Base-by-base conservation (phyloP, 2,797 vertebrate genomes). In the Pelochelys cantorii region DNA sequence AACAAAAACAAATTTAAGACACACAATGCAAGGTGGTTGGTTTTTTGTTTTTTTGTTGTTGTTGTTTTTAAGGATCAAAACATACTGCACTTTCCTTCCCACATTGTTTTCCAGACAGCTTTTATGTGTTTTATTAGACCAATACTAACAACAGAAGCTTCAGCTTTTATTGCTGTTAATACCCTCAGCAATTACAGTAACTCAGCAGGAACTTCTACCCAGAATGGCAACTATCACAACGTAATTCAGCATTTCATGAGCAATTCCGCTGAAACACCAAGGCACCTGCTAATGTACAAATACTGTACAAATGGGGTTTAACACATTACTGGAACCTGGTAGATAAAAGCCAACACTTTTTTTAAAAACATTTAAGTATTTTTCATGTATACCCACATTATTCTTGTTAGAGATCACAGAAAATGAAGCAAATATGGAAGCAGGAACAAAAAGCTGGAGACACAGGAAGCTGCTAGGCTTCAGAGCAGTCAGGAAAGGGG, bases 191-290 rank as follows among this genome's bases (percentile, higher is more conserved):
- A 97, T 97, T 82, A 93, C 71, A 54, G 81, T 88, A 94, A 59
- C 97, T 92, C 97, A 92, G 97, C 96, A 95, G 97, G 94, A 95
- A 56, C 62, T 85, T 90, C 4, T 93, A 96, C 93, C 93, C 94
- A 85, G 75, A 96, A 91, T 20, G 93, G 93, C 93, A 96, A 87
- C 92, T 53, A 89, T 54, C 88, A 83, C 90, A 65, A 1, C 90
- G 89, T 9, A 31, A 96, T 85, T 94, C 87, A 95, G 86, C 86
- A 89, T 78, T 92, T 95, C 93, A 71, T 93, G 93, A 91, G 81
- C 62, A 27, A 88, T 20, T 54, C 79, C 81, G 55, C 85, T 88
- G 83, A 87, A 95, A 93, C 62, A 95, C 57, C 57, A 92, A 93
- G 81, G 92, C 82, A 95, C 89, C 96, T 91, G 94, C 91, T 90